Conservation (phyloP, 1,140 invertebrate species). For the Aphis gossypii region DNA sequence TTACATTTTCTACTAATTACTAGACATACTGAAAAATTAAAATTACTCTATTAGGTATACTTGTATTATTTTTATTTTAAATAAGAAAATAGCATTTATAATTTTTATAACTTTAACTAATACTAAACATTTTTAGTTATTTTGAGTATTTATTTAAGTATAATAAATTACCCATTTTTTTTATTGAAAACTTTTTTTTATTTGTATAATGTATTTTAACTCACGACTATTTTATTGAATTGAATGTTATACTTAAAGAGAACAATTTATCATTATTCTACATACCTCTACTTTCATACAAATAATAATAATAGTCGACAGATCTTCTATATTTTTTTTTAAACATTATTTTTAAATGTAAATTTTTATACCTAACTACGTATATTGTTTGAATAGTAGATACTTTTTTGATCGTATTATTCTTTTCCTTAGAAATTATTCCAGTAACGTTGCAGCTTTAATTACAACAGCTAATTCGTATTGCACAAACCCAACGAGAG, state of each 20-base stretch:
- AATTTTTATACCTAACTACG: neutral
- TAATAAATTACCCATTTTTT: neutral
- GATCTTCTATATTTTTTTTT: neutral
- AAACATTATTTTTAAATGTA: neutral
- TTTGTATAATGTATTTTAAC: neutral
- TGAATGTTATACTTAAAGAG: neutral
- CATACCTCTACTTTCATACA: neutral
- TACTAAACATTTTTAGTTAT: neutral
- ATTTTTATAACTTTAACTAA: neutral
- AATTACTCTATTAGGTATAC: neutral
- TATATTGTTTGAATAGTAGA: neutral
- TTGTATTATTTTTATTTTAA: neutral
- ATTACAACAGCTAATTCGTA: slow-evolving; percentile 52
- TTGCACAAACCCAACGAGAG: neutral
- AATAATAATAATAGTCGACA: neutral
- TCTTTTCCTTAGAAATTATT: slow-evolving; percentile 39
- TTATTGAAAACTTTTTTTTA: neutral
- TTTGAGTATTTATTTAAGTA: neutral
- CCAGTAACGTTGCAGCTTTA: slow-evolving; percentile 44
- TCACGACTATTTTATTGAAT: neutral
- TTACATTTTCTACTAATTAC: neutral
- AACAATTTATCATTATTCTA: neutral
- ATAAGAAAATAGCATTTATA: neutral
- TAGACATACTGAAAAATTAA: neutral
- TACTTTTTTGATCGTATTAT: neutral